Evolutionary conservation across 2,113 vertebrate genomes (phyloP).

Genomic region (Platycercus adscitus): DNA sequence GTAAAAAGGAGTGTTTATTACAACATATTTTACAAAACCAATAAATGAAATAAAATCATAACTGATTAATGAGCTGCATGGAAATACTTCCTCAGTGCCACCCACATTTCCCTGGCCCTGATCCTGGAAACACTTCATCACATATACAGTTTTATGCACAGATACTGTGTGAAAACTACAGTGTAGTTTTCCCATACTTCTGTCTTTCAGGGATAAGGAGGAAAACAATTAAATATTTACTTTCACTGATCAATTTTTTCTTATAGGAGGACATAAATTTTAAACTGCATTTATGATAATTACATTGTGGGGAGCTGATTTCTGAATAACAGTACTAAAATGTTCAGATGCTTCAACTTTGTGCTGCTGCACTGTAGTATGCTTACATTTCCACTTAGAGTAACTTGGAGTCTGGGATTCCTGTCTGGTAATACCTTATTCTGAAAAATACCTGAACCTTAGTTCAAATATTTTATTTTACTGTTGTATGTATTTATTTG

Average conservation of each 20-base stretch:
- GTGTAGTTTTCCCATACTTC: constrained; percentile 48
- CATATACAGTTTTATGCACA: constrained; percentile 49
- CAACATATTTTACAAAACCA: constrained; percentile 52
- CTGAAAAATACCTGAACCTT: neutral
- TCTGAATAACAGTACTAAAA: neutral
- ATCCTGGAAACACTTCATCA: constrained; percentile 70
- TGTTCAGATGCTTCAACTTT: neutral
- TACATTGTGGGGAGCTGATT: neutral
- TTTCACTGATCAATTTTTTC: neutral
- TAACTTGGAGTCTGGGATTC: neutral
- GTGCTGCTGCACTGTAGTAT: neutral
- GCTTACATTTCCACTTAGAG: neutral
- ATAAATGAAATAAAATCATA: constrained; percentile 60
- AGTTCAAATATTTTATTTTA: neutral
- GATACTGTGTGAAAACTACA: constrained; percentile 60
- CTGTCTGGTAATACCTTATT: neutral
- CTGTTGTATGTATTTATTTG: neutral
- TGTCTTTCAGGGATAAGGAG: constrained; percentile 8
- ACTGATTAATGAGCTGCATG: constrained; percentile 64
- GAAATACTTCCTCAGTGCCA: constrained; percentile 70
- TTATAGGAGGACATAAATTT: neutral
- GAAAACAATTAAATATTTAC: neutral
- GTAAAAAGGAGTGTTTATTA: constrained; percentile 61
- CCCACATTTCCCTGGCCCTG: constrained; percentile 64
- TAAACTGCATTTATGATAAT: neutral